phyloP scores from a whole-genome alignment of 2,888 invertebrate genomes.

The Lasiommata megera region DNA sequence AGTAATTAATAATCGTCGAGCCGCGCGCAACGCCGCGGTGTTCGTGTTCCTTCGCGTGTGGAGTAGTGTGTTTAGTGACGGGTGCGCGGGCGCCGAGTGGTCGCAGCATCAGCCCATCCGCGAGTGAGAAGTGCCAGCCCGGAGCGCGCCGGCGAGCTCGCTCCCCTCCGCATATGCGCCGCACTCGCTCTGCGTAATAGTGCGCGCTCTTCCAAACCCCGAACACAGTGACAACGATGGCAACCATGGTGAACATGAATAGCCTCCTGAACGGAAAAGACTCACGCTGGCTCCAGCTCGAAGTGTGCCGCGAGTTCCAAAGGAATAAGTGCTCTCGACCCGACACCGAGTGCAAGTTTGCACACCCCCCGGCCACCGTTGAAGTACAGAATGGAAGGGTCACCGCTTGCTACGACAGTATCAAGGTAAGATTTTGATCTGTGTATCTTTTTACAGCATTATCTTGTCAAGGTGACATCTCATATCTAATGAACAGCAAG shows the following conservation, averaged over 20 bases:
- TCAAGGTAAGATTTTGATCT: slow-evolving; percentile 91
- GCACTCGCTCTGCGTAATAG: slow-evolving; percentile 73
- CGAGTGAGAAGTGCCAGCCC: slow-evolving; percentile 64
- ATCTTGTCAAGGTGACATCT: neutral
- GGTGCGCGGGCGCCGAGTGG: slow-evolving; percentile 53
- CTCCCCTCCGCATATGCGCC: slow-evolving; percentile 74
- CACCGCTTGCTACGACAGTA: slow-evolving; percentile 99
- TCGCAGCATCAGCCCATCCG: slow-evolving; percentile 43
- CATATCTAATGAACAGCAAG: neutral
- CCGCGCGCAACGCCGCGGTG: slow-evolving; percentile 50
- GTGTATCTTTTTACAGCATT: slow-evolving; percentile 5
- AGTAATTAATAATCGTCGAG: slow-evolving; percentile 51
- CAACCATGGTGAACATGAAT: slow-evolving; percentile 98
- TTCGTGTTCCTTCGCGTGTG: slow-evolving; percentile 59
- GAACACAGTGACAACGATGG: slow-evolving; percentile 77
- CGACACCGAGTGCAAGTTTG: slow-evolving; percentile 99
- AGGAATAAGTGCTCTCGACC: slow-evolving; percentile 99
- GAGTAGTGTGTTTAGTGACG: slow-evolving; percentile 62
- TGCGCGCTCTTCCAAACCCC: slow-evolving; percentile 58
- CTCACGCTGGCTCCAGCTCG: slow-evolving; percentile 99
- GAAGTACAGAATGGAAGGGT: slow-evolving; percentile 99
- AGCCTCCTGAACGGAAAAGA: slow-evolving; percentile 99
- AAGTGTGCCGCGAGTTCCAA: slow-evolving; percentile 99
- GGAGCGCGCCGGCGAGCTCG: slow-evolving; percentile 73
- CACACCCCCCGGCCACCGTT: slow-evolving; percentile 99